Base-by-base conservation (phyloP, 2,888 invertebrate genomes). In the Volucella bombylans region DNA sequence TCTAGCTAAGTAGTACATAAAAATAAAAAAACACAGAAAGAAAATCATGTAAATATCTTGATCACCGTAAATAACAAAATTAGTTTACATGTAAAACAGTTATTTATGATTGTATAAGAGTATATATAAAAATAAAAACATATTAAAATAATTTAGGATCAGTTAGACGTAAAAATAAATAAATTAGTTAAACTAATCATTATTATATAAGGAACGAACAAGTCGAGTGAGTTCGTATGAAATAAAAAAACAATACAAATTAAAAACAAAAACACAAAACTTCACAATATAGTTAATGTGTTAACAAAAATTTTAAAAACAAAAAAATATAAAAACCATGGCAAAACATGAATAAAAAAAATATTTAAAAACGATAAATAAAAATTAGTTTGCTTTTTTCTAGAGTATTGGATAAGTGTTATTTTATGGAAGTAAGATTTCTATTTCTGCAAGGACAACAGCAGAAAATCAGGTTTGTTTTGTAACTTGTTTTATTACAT, bases 121-220 rank as follows among this genome's bases (percentile, higher is more conserved):
- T 69, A 69, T 76, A 74, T 80, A 73, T 59, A 52, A 14, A 39
- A 38, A 59, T 54, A 52, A 41, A 47, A 45, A 67, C 50, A 68
- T 55, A 59, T 38, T 50, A 11, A 59, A 55, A 41, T 50, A 69
- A 47, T 65, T 64, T 83, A 83, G 79, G 79, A 64, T 79, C 72
- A 82, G 68, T 83, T 79, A 83, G 80, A 79, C 65, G 80, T 80
- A 45, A 55, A 74, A 79, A 52, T 79, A 72, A 71, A 79, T 55
- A 54, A 79, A 73, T 79, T 83, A 83, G 82, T 83, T 54, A 74
- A 80, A 80, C 82, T 83, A 83, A 83, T 83, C 79, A 83, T 74
- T 79, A 83, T 74, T 38, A 82, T 38, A 14, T 83, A 83, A 79
- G 68, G 54, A 54, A 62, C 59, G 59, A 74, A 74, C 79, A 69